Percentiles rank a stretch among this genome's conserved stretches.
Evolutionary conservation across 2,797 vertebrate genomes (phyloP).

Genomic region (Dallia pectoralis): DNA sequence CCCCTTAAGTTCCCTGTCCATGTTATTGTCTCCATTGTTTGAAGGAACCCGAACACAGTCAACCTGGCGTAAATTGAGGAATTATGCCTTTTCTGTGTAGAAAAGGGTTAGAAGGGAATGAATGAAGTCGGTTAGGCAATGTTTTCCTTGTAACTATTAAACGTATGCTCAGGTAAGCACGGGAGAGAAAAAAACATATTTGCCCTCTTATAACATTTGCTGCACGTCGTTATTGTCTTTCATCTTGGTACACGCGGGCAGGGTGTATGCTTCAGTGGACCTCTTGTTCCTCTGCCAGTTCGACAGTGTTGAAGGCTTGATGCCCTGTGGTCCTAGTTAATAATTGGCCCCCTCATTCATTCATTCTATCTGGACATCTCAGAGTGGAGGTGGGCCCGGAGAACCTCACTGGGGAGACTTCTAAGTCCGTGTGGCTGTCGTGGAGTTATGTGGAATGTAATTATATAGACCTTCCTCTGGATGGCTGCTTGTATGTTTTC

Average conservation of each 20-base stretch:
- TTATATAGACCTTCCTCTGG: slow-evolving; percentile 65
- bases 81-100: slow-evolving; percentile 51
- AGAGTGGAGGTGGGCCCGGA: slow-evolving; percentile 34
- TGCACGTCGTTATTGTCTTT: slow-evolving; percentile 65
- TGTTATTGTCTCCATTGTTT: slow-evolving; percentile 64
- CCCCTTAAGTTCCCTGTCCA: slow-evolving; percentile 45
- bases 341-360: slow-evolving; percentile 75
- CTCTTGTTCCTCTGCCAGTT: slow-evolving; percentile 57
- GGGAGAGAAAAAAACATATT: slow-evolving; percentile 23
- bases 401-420: slow-evolving; percentile 37
- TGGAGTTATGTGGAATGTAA: slow-evolving; percentile 71
- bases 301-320: slow-evolving; percentile 60
- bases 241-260: slow-evolving; percentile 63
- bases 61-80: slow-evolving; percentile 55
- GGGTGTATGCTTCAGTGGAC: slow-evolving; percentile 62
- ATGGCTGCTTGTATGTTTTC: slow-evolving; percentile 63
- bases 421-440: slow-evolving; percentile 67
- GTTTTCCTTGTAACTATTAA: slow-evolving; percentile 44
- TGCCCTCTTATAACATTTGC: slow-evolving; percentile 60
- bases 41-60: slow-evolving; percentile 58
- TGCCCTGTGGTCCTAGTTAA: slow-evolving; percentile 71
- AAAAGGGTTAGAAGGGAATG: slow-evolving; percentile 52
- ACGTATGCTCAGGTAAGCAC: slow-evolving; percentile 24
- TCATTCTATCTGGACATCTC: slow-evolving; percentile 62
- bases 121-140: slow-evolving; percentile 44